A percentile compares a stretch with the other conserved stretches of the same genome.
These are phyloP conservation scores for Ctenopoma multispine DNA, from an alignment of 2,797 vertebrate species.

Conservation along the genomic window DNA sequence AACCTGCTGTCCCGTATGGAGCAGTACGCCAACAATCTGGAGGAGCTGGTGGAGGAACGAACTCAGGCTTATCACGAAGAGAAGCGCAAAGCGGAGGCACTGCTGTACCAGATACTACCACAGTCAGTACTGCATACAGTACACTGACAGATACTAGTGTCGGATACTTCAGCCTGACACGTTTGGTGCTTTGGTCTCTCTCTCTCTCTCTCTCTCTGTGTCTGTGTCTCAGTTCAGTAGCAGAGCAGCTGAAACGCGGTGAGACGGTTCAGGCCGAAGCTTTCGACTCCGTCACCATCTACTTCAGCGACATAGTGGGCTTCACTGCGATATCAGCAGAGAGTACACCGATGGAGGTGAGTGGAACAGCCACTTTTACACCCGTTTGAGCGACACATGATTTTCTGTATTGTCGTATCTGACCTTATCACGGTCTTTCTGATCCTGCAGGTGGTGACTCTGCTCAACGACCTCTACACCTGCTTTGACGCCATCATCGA, in stretches of 20 bases:
- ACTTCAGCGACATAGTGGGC: slow-evolving; percentile 96
- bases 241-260: slow-evolving; percentile 93
- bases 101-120: slow-evolving; percentile 95
- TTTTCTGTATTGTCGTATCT: too few relatives aligned
- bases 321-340: slow-evolving; percentile 92
- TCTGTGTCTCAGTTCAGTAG: slow-evolving; percentile 87
- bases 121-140: slow-evolving; percentile 58
- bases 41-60: slow-evolving; percentile 94
- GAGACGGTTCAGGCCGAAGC: slow-evolving; percentile 93
- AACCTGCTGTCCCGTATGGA: slow-evolving; percentile 95
- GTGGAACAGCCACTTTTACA: slow-evolving; percentile 9
- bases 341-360: slow-evolving; percentile 93
- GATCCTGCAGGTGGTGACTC: slow-evolving; percentile 89
- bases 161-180: neutral
- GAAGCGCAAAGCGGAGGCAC: slow-evolving; percentile 92
- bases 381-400: too few relatives aligned
- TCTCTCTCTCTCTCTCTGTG: too few relatives aligned
- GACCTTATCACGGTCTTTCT: too few relatives aligned
- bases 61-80: slow-evolving; percentile 95
- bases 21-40: slow-evolving; percentile 95
- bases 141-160: neutral
- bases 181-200: too few relatives aligned
- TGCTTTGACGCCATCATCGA: slow-evolving; percentile 96
- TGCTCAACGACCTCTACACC: slow-evolving; percentile 94
- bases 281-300: slow-evolving; percentile 95